Evolutionary conservation across 2,888 invertebrate genomes (phyloP).

Genomic region (Magallana nippona): DNA sequence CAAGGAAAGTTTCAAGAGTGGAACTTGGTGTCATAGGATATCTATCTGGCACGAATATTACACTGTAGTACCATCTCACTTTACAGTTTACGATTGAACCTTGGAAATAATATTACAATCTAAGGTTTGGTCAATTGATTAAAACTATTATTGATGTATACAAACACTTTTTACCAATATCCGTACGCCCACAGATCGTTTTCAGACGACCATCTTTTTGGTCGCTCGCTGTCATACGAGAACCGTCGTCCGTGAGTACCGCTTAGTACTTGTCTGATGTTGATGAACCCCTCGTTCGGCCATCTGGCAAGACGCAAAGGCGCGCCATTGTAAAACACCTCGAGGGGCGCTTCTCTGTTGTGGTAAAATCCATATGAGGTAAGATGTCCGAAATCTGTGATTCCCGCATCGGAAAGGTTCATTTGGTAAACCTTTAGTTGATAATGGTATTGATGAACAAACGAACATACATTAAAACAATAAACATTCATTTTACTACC

Average conservation of each 20-base stretch:
- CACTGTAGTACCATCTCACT: too few species aligned
- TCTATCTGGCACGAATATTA: too few species aligned
- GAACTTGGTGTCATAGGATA: too few species aligned
- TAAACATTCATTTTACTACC: too few species aligned
- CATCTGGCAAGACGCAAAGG: slow-evolving; percentile 60
- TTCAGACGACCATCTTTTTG: slow-evolving; percentile 56
- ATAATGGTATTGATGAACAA: neutral
- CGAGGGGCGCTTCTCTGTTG: slow-evolving; percentile 54
- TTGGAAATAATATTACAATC: too few species aligned
- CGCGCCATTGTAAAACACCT: slow-evolving; percentile 62
- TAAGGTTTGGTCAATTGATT: too few species aligned
- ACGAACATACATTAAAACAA: too few species aligned
- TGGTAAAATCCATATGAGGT: slow-evolving; percentile 55
- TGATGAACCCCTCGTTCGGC: slow-evolving; percentile 65
- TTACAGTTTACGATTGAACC: too few species aligned
- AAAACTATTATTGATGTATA: too few species aligned
- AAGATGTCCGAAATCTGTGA: slow-evolving; percentile 57
- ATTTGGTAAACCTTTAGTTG: slow-evolving; percentile 50
- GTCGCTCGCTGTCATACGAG: slow-evolving; percentile 55
- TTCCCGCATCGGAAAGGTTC: slow-evolving; percentile 53
- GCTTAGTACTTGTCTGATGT: slow-evolving; percentile 57
- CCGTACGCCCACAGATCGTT: slow-evolving; percentile 63
- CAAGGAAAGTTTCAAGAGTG: too few species aligned
- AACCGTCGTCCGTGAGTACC: slow-evolving; percentile 58
- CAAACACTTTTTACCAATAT: slow-evolving; percentile 55